Evolutionary conservation across 2,797 vertebrate species (phyloP), one percentile per base, ranked within the genome.

Genomic region (Serranus cabrilla): DNA sequence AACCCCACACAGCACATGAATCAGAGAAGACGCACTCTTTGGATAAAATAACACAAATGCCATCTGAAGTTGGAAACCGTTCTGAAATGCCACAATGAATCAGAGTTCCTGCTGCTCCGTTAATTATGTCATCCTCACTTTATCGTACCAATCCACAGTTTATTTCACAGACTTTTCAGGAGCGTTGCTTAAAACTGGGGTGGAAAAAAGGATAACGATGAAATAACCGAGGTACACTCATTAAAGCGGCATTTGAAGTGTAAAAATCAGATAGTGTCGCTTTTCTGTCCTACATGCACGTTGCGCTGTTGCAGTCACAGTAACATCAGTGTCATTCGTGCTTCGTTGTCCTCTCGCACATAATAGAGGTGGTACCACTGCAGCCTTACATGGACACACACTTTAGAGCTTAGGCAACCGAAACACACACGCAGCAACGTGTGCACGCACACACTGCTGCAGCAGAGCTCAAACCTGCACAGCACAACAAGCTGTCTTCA

Each of bases 341-440:
- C 25, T 47, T 52, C 40, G 27, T 63, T 8, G 62, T 78, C 61
- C 9, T 47, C 52, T 76, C 45, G n/a, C 76, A 51, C 49, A 1
- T 14, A 2, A 16, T 27, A 5, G 6, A 65, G 39, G 20, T 70
- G 76, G 40, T 23, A 4, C 71, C 69, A 59, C 42, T 46, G 40
- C 76, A 71, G 51, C 89, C 91, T 68, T 92, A 91, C 76, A 90
- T 85, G 89, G 89, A 78, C 81, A 86, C 72, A 47, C 68, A 76
- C 71, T 66, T 60, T 13, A 62, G 61, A 65, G 40, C 54, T 31
- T 34, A 55, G 54, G 27, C 63, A 71, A 57, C 50, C 9, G 51
- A 54, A 34, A 25, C 66, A 52, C 47, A 57, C 27, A 46, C 43
- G 54, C 63, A 55, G n/a, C 47, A 49, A 17, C 3, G n/a, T 42